phyloP scores from a whole-genome alignment of 2,888 invertebrate species.

The Vannuccia rotundouncinata region DNA sequence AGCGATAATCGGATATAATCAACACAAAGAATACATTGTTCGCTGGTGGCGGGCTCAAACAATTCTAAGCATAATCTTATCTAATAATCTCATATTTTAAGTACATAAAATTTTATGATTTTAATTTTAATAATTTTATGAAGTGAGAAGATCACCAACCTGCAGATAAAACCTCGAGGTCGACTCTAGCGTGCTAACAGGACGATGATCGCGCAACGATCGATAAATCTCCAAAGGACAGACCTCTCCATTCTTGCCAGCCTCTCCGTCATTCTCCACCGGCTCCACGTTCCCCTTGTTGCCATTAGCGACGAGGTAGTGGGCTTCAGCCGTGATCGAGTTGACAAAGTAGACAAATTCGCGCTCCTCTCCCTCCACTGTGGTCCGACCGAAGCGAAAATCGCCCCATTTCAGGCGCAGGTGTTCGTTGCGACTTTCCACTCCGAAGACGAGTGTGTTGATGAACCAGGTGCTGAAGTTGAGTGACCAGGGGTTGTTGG shows the following conservation, averaged over 20 bases:
- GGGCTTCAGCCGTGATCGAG: constrained; percentile 12
- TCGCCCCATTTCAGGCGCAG: constrained; percentile 30
- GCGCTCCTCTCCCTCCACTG: neutral
- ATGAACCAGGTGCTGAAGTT: constrained; percentile 30
- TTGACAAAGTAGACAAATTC: constrained; percentile 13
- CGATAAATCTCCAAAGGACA: neutral
- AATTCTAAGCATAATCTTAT: too few species aligned
- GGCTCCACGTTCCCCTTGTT: neutral
- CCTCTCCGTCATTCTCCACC: neutral
- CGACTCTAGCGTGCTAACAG: neutral
- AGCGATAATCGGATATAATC: too few species aligned
- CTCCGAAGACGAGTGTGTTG: constrained; percentile 28
- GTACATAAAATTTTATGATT: neutral
- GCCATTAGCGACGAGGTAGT: constrained; percentile 8
- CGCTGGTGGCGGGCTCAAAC: too few species aligned
- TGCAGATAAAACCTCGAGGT: neutral
- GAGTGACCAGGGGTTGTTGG: constrained; percentile 22
- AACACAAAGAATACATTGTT: too few species aligned
- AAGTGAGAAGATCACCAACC: neutral
- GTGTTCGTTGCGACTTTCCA: constrained; percentile 27
- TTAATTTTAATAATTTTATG: neutral
- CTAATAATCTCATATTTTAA: too few species aligned
- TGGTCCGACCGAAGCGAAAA: neutral
- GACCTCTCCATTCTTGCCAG: neutral
- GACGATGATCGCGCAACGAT: constrained; percentile 1